These are phyloP conservation scores for Caloenas nicobarica DNA, from an alignment of 2,113 vertebrate species.

Conservation along the genomic window DNA sequence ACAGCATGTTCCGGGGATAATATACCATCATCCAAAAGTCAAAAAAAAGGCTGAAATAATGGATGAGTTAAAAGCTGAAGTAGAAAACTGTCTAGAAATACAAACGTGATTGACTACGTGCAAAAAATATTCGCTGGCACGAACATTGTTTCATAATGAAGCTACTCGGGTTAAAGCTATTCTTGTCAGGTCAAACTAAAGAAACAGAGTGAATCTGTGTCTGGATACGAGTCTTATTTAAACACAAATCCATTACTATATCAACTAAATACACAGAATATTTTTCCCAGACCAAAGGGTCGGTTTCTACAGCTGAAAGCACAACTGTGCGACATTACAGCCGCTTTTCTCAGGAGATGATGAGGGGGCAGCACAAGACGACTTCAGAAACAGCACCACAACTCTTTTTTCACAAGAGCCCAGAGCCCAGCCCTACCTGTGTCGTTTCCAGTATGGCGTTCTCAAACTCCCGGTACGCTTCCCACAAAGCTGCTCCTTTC, in stretches of 20 bases:
- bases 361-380: background rate
- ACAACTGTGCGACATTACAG: accelerated
- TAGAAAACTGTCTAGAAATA: background rate
- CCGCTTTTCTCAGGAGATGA: background rate
- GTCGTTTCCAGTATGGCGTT: slow-evolving; percentile 89
- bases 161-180: background rate
- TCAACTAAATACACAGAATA: background rate
- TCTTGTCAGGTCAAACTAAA: background rate
- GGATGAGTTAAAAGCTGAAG: background rate
- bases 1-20: background rate
- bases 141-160: background rate
- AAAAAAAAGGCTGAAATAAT: background rate
- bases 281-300: background rate
- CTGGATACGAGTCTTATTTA: background rate
- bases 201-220: background rate
- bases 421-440: slow-evolving; percentile 79
- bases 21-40: background rate
- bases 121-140: background rate
- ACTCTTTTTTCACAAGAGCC: background rate
- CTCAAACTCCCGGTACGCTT: slow-evolving; percentile 95
- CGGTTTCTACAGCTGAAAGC: background rate
- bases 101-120: background rate
- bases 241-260: background rate
- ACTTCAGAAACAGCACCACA: background rate
- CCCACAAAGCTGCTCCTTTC: slow-evolving; percentile 91